phyloP scores from a whole-genome alignment of 1,140 invertebrate genomes.

The Musca domestica region DNA sequence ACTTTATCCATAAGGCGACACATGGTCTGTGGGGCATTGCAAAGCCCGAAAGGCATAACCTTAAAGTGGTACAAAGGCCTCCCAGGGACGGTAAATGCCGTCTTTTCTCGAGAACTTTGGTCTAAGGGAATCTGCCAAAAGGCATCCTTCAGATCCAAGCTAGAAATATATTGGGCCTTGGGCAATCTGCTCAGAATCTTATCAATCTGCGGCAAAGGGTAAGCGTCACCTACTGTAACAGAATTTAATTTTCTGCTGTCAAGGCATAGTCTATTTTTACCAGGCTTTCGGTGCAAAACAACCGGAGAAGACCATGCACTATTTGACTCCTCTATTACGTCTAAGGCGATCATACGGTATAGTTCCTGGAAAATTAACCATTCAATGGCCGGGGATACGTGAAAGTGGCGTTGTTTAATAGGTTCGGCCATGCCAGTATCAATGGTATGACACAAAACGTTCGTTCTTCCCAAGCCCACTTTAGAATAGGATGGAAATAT shows the following conservation, averaged over 20 bases:
- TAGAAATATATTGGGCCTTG: slow-evolving; percentile 21
- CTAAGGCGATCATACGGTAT: slow-evolving; percentile 24
- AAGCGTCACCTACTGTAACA: slow-evolving; percentile 19
- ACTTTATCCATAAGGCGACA: slow-evolving; percentile 12
- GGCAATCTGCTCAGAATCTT: slow-evolving; percentile 22
- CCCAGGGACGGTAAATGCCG: slow-evolving; percentile 19
- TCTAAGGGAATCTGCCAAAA: slow-evolving; percentile 24
- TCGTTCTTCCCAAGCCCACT: neutral
- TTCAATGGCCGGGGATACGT: slow-evolving; percentile 26
- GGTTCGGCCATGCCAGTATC: neutral
- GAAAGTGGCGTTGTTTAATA: slow-evolving; percentile 24
- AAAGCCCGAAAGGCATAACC: slow-evolving; percentile 15
- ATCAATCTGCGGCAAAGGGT: slow-evolving; percentile 25
- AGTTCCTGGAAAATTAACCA: slow-evolving; percentile 24
- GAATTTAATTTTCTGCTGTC: slow-evolving; percentile 16
- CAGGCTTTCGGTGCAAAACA: slow-evolving; percentile 7
- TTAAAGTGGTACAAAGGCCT: slow-evolving; percentile 1
- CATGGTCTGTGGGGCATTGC: slow-evolving; percentile 6
- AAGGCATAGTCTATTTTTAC: slow-evolving; percentile 23
- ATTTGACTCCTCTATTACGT: slow-evolving; percentile 26
- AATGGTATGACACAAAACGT: neutral
- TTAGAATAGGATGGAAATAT: slow-evolving; percentile 10
- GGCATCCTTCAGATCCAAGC: slow-evolving; percentile 13
- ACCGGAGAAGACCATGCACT: slow-evolving; percentile 29
- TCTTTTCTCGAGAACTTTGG: slow-evolving; percentile 16